Evolutionary conservation across 2,888 invertebrate genomes (phyloP).

Genomic region (Ichneumoninae sp.): DNA sequence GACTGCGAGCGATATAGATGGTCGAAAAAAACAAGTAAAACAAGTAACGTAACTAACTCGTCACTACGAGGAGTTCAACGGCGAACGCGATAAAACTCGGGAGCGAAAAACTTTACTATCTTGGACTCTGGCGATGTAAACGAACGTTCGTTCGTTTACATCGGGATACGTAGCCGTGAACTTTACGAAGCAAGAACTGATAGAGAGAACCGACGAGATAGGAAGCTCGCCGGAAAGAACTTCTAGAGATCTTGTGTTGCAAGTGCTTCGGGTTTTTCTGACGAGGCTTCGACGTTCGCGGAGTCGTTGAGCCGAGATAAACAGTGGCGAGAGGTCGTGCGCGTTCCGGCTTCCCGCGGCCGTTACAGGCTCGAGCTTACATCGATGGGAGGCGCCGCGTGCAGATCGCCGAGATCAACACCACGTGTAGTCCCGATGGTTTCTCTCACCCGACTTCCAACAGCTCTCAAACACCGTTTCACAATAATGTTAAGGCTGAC

Average conservation of each 20-base stretch:
- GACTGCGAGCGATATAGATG: constrained; percentile 23
- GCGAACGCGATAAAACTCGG: neutral
- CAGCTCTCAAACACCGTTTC: neutral
- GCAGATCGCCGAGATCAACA: neutral
- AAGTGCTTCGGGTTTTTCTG: neutral
- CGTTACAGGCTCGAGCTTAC: neutral
- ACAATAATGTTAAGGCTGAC: neutral
- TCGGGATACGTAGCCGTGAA: constrained; percentile 71
- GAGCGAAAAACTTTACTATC: constrained; percentile 9
- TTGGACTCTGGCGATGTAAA: constrained; percentile 7
- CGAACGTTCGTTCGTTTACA: constrained; percentile 65
- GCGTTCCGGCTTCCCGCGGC: neutral
- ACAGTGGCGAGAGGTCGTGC: constrained; percentile 19
- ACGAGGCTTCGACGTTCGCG: neutral
- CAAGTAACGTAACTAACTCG: constrained; percentile 39
- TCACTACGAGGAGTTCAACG: neutral
- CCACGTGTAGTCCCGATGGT: neutral
- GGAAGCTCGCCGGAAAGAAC: neutral
- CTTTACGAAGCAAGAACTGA: constrained; percentile 72
- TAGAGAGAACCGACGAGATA: constrained; percentile 60
- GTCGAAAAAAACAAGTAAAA: constrained; percentile 42
- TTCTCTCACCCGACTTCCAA: neutral
- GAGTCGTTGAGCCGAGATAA: constrained; percentile 63
- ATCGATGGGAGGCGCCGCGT: constrained; percentile 6
- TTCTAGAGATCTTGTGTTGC: neutral